A percentile compares a stretch with the other conserved stretches of the same genome.
These are phyloP conservation scores for Petrocephalus sullivani DNA, from an alignment of 2,797 vertebrate species.

Conservation along the genomic window DNA sequence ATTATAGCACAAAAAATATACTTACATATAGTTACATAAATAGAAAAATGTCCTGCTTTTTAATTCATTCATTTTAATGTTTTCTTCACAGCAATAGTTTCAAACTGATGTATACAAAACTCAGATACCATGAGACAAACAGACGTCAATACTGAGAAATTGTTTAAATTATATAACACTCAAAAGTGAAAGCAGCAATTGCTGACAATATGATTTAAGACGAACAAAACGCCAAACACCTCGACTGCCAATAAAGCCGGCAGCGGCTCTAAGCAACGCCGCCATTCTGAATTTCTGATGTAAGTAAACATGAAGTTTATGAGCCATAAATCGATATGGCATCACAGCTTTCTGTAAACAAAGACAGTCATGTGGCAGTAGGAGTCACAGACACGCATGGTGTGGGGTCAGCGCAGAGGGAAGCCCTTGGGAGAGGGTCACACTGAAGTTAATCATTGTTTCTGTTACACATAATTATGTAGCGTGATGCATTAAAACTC, in stretches of 20 bases:
- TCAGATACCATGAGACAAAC: background rate
- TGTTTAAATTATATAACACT: background rate
- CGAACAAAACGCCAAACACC: background rate
- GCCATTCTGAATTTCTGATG: background rate
- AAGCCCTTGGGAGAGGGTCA: background rate
- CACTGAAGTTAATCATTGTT: slow-evolving; percentile 11
- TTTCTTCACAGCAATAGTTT: background rate
- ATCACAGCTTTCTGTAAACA: background rate
- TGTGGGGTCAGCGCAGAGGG: background rate
- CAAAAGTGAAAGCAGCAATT: background rate
- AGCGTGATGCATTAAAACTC: slow-evolving; percentile 24
- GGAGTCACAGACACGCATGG: background rate
- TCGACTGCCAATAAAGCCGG: background rate
- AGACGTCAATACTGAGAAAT: background rate
- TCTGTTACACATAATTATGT: slow-evolving; percentile 25
- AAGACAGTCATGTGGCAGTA: background rate
- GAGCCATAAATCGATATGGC: background rate
- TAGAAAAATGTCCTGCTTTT: background rate
- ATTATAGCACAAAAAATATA: background rate
- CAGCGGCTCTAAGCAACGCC: background rate
- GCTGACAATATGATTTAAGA: background rate
- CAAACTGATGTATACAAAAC: background rate
- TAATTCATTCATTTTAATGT: background rate
- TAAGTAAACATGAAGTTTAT: background rate
- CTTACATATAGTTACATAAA: background rate